Evolutionary conservation across 2,797 vertebrate species (phyloP).

Genomic region (Sebastes taczanowskii): DNA sequence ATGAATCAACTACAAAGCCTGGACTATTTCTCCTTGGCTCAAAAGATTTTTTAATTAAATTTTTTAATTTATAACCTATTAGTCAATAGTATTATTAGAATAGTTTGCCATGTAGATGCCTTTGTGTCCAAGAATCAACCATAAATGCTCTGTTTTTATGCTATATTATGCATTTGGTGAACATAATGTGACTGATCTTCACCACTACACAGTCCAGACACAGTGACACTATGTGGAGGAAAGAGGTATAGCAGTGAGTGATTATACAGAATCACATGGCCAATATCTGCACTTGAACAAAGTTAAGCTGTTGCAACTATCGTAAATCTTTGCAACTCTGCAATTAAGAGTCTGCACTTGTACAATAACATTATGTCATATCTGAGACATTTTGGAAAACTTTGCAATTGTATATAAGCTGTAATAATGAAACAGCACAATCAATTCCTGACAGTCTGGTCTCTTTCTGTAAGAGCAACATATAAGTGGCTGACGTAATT

Average conservation of each 20-base stretch:
- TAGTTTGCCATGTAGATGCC: background rate
- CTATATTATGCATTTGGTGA: background rate
- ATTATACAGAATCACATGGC: background rate
- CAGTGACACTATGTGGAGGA: conserved; percentile 67
- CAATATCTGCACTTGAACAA: background rate
- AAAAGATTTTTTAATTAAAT: too few relatives aligned
- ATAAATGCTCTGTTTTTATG: background rate
- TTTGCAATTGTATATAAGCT: background rate
- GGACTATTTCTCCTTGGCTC: background rate
- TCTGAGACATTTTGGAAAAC: background rate
- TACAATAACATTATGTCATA: background rate
- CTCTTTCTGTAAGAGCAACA: background rate
- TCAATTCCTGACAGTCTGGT: background rate
- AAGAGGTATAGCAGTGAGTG: conserved; percentile 37
- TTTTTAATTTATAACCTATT: background rate
- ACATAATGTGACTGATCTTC: background rate
- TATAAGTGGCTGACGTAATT: background rate
- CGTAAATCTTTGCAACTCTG: background rate
- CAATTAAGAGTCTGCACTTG: background rate
- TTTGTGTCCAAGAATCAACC: background rate
- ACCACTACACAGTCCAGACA: background rate
- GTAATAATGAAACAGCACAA: background rate
- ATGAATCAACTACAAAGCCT: background rate
- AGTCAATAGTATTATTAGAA: background rate
- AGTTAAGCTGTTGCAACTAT: background rate